Base-by-base conservation (phyloP, 2,797 vertebrate genomes). In the Protosalanx chinensis region DNA sequence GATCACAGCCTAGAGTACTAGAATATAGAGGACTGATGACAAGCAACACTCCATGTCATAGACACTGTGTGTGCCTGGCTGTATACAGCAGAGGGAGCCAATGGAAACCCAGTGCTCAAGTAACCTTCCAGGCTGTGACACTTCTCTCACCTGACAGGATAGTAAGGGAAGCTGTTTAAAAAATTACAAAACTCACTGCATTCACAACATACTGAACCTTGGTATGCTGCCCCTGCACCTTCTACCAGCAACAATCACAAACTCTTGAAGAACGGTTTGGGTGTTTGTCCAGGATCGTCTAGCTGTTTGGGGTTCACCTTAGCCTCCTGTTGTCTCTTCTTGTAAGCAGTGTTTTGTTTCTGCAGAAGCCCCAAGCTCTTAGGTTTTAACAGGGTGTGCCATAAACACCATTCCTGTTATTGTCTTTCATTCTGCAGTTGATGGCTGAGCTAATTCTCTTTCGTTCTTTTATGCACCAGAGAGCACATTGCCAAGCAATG, bases 371-470 rank as follows among this genome's bases (percentile, higher is more conserved):
- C 83, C 87, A 78, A 82, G 86, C 84, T 83, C 81, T 76, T 71
- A 77, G 83, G 76, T 87, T 94, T 94, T 94, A 95, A 96, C 93
- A 93, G 92, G 90, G 90, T 91, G 90, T 92, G 93, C 92, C 94
- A 91, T 93, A 93, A 95, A 94, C 93, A 95, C 94, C 95, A 93
- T 93, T 95, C 93, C 93, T 94, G 93, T 95, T 96, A 96, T 97
- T 96, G 95, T 96, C 88, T 96, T 93, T 95, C 91, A 92, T 95
- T 93, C 92, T 93, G 94, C 94, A 93, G 94, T 90, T 97, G 96
- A 97, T 97, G 95, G 96, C 95, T 94, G 94, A 95, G 95, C 96
- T 98, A 96, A 98, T 98, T 98, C 94, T 94, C 96, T 96, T 97
- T 96, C 95, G 96, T 98, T 98, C 94, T 94, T 94, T 95, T 94